phyloP scores from a whole-genome alignment of 2,888 invertebrate species.

The Autographa pulchrina region DNA sequence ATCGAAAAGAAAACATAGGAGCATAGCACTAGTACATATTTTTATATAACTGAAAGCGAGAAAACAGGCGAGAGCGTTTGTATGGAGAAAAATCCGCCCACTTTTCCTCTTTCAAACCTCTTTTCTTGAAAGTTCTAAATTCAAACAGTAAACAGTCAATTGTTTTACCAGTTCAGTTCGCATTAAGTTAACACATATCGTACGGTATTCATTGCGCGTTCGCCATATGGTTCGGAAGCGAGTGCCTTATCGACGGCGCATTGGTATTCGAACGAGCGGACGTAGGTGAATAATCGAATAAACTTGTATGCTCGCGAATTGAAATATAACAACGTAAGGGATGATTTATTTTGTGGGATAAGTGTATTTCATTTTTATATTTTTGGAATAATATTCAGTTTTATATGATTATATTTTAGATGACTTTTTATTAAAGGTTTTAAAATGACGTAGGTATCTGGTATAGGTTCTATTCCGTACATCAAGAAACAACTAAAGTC shows the following conservation, averaged over 20 bases:
- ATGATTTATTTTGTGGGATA: slow-evolving; percentile 33
- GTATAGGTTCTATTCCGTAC: too few species aligned
- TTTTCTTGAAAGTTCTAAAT: not conserved
- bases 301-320: slow-evolving; percentile 46
- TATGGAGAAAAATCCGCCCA: too few species aligned
- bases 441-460: too few species aligned
- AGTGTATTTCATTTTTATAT: not conserved
- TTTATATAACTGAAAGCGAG: too few species aligned
- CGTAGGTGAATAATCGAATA: slow-evolving; percentile 55
- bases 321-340: slow-evolving; percentile 45
- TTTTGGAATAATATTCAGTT: not conserved
- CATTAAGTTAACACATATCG: slow-evolving; percentile 15
- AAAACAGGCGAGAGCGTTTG: too few species aligned
- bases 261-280: slow-evolving; percentile 53
- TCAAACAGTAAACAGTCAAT: not conserved
- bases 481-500: too few species aligned
- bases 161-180: slow-evolving; percentile 21
- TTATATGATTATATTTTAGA: not conserved
- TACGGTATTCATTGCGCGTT: slow-evolving; percentile 56
- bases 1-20: too few species aligned
- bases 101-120: not conserved
- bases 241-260: slow-evolving; percentile 52
- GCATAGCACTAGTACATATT: too few species aligned
- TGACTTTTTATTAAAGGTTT: too few species aligned
- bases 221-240: slow-evolving; percentile 36